Conservation (phyloP, 2,888 invertebrate genomes). For the Mactromeris polynyma region DNA sequence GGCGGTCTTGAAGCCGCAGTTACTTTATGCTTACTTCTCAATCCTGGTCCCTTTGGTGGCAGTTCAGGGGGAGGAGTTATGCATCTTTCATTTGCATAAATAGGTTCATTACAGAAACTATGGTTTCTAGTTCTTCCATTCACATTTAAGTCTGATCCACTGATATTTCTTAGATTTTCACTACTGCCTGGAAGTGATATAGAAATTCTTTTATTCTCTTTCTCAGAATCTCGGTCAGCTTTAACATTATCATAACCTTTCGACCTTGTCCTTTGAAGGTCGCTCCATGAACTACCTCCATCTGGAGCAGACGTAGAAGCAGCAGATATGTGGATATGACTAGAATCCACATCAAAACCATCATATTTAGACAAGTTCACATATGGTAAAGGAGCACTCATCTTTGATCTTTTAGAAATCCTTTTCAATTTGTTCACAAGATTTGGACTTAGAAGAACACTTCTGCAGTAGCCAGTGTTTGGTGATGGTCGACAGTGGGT, state of each 20-base stretch:
- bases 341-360: conserved; percentile 73
- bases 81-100: conserved; percentile 79
- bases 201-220: conserved; percentile 63
- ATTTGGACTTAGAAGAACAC: conserved; percentile 76
- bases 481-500: conserved; percentile 59
- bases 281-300: conserved; percentile 43
- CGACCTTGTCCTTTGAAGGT: conserved; percentile 53
- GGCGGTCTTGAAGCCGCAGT: conserved; percentile 58
- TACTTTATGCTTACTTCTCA: conserved; percentile 69
- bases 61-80: conserved; percentile 79
- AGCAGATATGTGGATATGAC: conserved; percentile 77
- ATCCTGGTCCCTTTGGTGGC: conserved; percentile 82
- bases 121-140: conserved; percentile 32
- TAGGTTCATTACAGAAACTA: conserved; percentile 69
- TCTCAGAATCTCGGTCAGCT: conserved; percentile 44
- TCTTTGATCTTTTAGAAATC: conserved; percentile 75
- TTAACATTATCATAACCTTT: conserved; percentile 68
- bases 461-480: conserved; percentile 63
- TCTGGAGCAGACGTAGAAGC: conserved; percentile 64
- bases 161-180: conserved; percentile 65
- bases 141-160: conserved; percentile 61
- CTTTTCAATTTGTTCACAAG: conserved; percentile 77
- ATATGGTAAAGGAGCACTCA: conserved; percentile 82
- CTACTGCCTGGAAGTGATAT: conserved; percentile 63
- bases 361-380: conserved; percentile 82